Conservation (phyloP, 2,888 invertebrate genomes). For the Leptopterna dolabrata region DNA sequence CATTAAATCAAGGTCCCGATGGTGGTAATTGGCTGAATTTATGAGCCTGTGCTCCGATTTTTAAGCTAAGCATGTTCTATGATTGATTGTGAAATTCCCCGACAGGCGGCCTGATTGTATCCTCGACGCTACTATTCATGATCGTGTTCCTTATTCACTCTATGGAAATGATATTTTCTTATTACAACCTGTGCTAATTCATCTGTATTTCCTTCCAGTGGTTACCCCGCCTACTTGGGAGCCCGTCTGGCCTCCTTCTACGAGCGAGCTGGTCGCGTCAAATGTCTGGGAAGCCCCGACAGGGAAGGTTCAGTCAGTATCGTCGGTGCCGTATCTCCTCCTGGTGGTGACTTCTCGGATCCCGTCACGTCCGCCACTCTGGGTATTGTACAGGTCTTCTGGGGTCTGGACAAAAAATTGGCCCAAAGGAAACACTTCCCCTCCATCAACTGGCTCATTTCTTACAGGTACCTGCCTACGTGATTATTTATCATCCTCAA, state of each 20-base stretch:
- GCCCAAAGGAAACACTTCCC: slow-evolving; percentile 99
- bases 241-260: slow-evolving; percentile 99
- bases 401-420: slow-evolving; percentile 98
- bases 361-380: slow-evolving; percentile 99
- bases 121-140: too few species aligned
- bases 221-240: slow-evolving; percentile 99
- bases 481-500: too few species aligned
- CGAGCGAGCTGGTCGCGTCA: slow-evolving; percentile 97
- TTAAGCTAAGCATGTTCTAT: too few species aligned
- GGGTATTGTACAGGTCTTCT: slow-evolving; percentile 99
- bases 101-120: too few species aligned
- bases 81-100: too few species aligned
- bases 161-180: too few species aligned
- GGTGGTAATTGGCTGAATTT: too few species aligned
- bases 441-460: slow-evolving; percentile 99
- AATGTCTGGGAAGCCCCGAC: slow-evolving; percentile 97
- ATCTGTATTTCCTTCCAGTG: slow-evolving; percentile 71
- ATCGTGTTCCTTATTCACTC: too few species aligned
- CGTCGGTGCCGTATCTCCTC: slow-evolving; percentile 99
- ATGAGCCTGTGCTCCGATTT: too few species aligned
- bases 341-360: slow-evolving; percentile 99
- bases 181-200: too few species aligned
- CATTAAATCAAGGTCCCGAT: too few species aligned
- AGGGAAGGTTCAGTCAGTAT: slow-evolving; percentile 99
- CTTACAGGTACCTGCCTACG: slow-evolving; percentile 74